phyloP scores from a whole-genome alignment of 2,888 invertebrate species.

The Trisateles emortualis region DNA sequence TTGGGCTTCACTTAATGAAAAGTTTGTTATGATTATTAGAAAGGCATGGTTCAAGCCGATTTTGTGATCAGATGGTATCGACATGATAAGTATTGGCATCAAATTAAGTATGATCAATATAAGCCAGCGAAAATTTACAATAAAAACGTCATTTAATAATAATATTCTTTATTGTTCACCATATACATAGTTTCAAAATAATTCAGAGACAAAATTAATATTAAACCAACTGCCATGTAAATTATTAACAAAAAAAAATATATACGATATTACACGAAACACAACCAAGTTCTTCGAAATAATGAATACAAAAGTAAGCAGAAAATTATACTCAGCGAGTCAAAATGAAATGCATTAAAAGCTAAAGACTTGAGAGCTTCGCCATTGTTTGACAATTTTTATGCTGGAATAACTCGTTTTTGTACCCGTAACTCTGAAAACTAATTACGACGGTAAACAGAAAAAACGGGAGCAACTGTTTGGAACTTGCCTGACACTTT shows the following conservation, averaged over 20 bases:
- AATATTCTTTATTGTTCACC: too few relatives aligned
- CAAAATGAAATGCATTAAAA: conserved; percentile 7
- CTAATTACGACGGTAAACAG: conserved; percentile 28
- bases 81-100: too few relatives aligned
- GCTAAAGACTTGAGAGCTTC: neutral
- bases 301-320: neutral
- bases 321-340: neutral
- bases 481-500: conserved; percentile 23
- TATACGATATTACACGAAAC: neutral
- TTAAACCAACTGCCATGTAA: neutral
- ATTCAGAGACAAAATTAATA: too few relatives aligned
- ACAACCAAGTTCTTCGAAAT: neutral
- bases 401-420: conserved; percentile 25
- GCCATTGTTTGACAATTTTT: conserved; percentile 18
- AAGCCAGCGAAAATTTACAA: too few relatives aligned
- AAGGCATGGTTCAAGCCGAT: too few relatives aligned
- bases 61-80: too few relatives aligned
- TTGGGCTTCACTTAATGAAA: too few relatives aligned
- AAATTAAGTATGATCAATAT: too few relatives aligned
- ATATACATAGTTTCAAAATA: too few relatives aligned
- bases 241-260: neutral
- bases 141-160: too few relatives aligned
- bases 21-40: too few relatives aligned
- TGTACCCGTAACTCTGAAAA: conserved; percentile 14
- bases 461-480: conserved; percentile 10